phyloP scores from a whole-genome alignment of 1,140 invertebrate species.

The Lordiphosa collinella region DNA sequence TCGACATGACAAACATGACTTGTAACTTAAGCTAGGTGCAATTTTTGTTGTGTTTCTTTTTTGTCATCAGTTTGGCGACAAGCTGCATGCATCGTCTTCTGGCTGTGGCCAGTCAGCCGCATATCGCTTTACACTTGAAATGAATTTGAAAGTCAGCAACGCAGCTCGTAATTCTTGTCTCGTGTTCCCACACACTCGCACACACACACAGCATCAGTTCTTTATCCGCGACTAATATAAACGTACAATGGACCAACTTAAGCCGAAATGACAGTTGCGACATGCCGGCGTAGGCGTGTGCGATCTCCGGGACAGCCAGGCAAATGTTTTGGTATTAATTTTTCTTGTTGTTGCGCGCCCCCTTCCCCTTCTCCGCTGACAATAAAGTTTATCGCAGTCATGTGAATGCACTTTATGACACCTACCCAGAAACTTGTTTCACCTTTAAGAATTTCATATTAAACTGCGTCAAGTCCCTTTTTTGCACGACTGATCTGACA shows the following conservation, averaged over 20 bases:
- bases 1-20: conserved; percentile 55
- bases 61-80: conserved; percentile 52
- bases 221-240: conserved; percentile 75
- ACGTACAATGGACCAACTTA: conserved; percentile 77
- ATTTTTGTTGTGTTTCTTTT: conserved; percentile 39
- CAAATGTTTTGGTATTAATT: conserved; percentile 75
- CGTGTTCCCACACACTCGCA: conserved; percentile 15
- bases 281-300: conserved; percentile 78
- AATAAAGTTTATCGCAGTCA: conserved; percentile 78
- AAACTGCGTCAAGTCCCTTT: conserved; percentile 12
- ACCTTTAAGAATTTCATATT: not conserved
- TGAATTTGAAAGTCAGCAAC: conserved; percentile 73
- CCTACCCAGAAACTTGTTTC: conserved; percentile 42
- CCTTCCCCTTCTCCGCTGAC: conserved; percentile 56
- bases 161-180: conserved; percentile 67
- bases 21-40: conserved; percentile 68
- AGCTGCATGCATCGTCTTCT: conserved; percentile 18
- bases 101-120: conserved; percentile 18
- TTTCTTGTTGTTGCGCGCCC: conserved; percentile 66
- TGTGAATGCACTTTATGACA: conserved; percentile 78
- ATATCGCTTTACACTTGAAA: conserved; percentile 77
- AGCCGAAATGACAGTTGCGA: conserved; percentile 79
- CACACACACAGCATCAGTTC: conserved; percentile 26
- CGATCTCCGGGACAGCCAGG: conserved; percentile 54
- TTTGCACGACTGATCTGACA: conserved; percentile 52